Evolutionary conservation across 2,113 vertebrate genomes (phyloP).

Genomic region (Puffinus mauretanicus): DNA sequence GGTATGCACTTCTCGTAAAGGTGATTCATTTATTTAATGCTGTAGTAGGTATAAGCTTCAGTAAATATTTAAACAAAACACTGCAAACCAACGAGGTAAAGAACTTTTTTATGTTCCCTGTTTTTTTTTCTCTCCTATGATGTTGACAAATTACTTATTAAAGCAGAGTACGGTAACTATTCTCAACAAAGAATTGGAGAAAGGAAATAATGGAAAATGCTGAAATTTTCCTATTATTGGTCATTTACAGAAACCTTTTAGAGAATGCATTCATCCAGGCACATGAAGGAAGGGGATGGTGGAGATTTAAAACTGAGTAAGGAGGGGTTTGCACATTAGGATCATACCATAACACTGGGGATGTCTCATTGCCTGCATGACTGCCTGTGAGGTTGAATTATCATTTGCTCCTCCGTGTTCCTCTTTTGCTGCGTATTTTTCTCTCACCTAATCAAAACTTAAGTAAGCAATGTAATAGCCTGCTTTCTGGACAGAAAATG

Average conservation of each 20-base stretch:
- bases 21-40: background rate
- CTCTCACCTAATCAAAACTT: background rate
- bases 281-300: background rate
- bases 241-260: background rate
- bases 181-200: background rate
- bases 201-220: background rate
- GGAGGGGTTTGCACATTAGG: background rate
- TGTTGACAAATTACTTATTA: background rate
- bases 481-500: background rate
- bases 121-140: background rate
- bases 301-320: background rate
- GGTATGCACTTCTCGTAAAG: background rate
- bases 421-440: background rate
- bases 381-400: background rate
- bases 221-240: background rate
- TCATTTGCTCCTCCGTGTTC: background rate
- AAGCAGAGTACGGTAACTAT: rapidly evolving
- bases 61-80: background rate
- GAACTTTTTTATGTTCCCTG: background rate
- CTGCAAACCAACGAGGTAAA: background rate
- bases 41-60: background rate
- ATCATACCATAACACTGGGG: background rate
- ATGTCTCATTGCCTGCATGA: rapidly evolving
- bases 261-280: background rate
- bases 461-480: background rate